Base-by-base conservation (phyloP, 2,113 vertebrate genomes). In the Gasterosteus nipponicus region DNA sequence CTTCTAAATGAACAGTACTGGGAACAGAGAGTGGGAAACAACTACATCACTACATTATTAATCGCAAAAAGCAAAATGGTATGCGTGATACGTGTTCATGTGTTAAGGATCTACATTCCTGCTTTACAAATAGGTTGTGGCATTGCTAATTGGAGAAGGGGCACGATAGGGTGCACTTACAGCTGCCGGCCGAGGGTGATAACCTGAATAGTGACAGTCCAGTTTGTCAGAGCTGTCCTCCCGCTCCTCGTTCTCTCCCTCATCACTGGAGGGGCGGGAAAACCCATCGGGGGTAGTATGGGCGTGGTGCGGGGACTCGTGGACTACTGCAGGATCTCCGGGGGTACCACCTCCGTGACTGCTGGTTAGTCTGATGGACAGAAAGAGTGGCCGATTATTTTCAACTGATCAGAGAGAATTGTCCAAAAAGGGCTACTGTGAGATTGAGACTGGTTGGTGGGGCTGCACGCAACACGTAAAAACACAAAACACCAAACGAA, bases 121-220 rank as follows among this genome's bases (percentile, higher is more conserved):
- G 33, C 10, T 58, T 16, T 14, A 31, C 3, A 3, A 33, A 35
- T 38, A 35, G 35, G 39, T 39, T 46, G 38, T 15, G 15, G n/a
- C 15, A 39, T 15, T 16, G 51, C 12, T 53, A 18, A 51, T 41
- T 9, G 42, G 5, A 29, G 44, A 35, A 14, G 0, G 4, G 60
- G 31, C 35, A 57, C 4, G 7, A 10, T 16, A 7, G 26, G 9
- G 54, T 19, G 16, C n/a, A 92, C 98, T 89, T 94, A 99, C 98
- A 95, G 97, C 95, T 91, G 97, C 96, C 93, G 98, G 97, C 93
- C 97, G 96, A 92, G 98, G 97, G 91, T 99, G 98, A 92, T 95
- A 97, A 95, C 96, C 96, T 95, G 98, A 99, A 96, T 97, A 99
- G 93, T 97, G 96, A 95, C 96, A 99, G 94, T 99, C 98, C 95